Evolutionary conservation across 2,888 invertebrate genomes (phyloP).

Genomic region (Boloria selene): DNA sequence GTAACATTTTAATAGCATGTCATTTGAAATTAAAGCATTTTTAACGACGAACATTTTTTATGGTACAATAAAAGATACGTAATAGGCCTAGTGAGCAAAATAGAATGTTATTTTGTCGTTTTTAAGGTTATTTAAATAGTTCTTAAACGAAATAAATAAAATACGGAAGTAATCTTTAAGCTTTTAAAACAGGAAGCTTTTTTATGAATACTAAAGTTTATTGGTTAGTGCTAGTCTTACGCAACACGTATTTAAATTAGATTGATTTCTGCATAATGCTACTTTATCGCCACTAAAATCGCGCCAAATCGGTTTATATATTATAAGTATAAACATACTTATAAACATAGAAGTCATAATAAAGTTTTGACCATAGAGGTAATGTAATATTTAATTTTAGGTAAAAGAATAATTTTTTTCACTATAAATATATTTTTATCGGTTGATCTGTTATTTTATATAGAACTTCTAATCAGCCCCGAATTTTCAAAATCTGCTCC

Average conservation of each 20-base stretch:
- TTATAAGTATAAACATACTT: too few species aligned
- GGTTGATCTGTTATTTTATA: neutral
- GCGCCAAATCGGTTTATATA: too few species aligned
- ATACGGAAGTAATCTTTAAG: too few species aligned
- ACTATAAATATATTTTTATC: conserved; percentile 1
- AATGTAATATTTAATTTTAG: neutral
- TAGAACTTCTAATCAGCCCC: neutral
- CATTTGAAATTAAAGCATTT: conserved; percentile 7
- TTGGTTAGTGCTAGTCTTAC: too few species aligned
- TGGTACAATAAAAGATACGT: neutral
- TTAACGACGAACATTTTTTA: conserved; percentile 7
- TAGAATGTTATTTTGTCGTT: neutral
- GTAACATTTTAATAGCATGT: neutral
- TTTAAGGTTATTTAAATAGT: neutral
- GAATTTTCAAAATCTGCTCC: too few species aligned
- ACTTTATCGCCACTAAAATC: too few species aligned
- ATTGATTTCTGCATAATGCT: too few species aligned
- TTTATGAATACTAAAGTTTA: too few species aligned
- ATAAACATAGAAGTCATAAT: neutral
- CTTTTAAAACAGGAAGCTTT: too few species aligned
- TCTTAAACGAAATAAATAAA: too few species aligned
- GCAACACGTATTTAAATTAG: too few species aligned
- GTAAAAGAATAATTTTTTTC: neutral
- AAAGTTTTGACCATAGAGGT: neutral
- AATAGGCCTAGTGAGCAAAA: neutral